These are phyloP conservation scores for Rachycentron canadum DNA, from an alignment of 2,797 vertebrate genomes.

Conservation along the genomic window DNA sequence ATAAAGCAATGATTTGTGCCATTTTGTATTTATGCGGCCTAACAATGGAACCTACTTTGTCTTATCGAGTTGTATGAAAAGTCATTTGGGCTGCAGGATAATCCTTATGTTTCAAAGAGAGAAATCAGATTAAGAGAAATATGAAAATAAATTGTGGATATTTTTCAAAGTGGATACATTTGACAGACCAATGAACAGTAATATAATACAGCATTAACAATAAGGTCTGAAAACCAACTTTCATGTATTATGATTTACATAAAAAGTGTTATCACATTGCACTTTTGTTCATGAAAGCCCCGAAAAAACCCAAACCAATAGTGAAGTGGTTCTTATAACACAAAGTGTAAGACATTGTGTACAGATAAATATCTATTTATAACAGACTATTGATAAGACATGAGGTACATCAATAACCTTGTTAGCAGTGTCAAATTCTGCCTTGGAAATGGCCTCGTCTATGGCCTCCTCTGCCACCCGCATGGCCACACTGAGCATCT, in stretches of 20 bases:
- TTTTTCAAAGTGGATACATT: neutral
- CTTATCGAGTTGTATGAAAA: conserved; percentile 8
- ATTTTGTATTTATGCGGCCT: neutral
- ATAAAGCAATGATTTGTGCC: neutral
- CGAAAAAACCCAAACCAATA: neutral
- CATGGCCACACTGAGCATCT: conserved; percentile 92
- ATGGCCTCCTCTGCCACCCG: conserved; percentile 96
- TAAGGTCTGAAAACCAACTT: neutral
- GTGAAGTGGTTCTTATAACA: neutral
- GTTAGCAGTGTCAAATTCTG: conserved; percentile 88
- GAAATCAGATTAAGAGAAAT: conserved; percentile 43
- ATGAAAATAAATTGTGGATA: neutral
- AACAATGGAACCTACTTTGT: neutral
- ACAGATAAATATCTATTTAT: neutral
- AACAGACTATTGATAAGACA: neutral
- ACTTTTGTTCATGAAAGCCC: neutral
- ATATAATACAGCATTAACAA: neutral
- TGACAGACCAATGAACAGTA: neutral
- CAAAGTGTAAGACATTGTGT: neutral
- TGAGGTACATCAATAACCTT: conserved; percentile 84
- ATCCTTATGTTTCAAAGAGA: conserved; percentile 39
- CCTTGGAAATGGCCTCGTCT: conserved; percentile 95
- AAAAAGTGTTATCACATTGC: neutral
- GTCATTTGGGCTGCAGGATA: conserved; percentile 35
- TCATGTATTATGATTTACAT: neutral